Conservation (phyloP, 2,113 vertebrate species). For the Grammatotria lemairii region DNA sequence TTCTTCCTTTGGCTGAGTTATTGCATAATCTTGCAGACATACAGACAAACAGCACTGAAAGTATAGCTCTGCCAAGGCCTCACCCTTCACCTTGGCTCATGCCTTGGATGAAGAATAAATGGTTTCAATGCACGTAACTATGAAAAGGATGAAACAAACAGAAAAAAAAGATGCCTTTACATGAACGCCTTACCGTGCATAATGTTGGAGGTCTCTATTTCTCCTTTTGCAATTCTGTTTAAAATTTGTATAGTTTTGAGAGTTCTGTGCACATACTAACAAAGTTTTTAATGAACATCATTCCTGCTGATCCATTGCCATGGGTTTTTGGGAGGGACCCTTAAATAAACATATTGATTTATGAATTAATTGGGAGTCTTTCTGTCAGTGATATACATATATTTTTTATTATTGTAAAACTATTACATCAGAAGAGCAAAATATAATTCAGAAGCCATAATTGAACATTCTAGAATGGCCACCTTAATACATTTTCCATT, state of each 20-base stretch:
- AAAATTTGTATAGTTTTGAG: background rate
- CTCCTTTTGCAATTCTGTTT: background rate
- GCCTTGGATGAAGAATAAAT: background rate
- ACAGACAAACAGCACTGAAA: background rate
- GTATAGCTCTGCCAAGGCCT: background rate
- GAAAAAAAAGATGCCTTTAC: background rate
- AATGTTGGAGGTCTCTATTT: background rate
- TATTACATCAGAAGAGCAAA: background rate
- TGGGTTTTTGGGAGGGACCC: background rate
- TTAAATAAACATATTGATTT: background rate
- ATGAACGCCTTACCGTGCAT: accelerated
- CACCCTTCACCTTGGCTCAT: background rate
- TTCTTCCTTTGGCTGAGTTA: background rate
- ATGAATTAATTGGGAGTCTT: background rate
- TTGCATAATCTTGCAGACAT: background rate
- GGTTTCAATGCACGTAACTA: background rate
- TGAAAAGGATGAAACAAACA: background rate
- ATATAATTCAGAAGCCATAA: background rate
- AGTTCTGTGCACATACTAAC: background rate
- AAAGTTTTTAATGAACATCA: background rate
- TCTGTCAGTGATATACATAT: accelerated
- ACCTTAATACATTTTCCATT: background rate
- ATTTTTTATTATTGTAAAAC: background rate
- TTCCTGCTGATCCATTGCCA: background rate
- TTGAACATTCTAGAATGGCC: background rate